A percentile compares a stretch with the other conserved stretches of the same genome.
Evolutionary conservation across 2,113 vertebrate species (phyloP).

Genomic region (Tinamus guttatus): DNA sequence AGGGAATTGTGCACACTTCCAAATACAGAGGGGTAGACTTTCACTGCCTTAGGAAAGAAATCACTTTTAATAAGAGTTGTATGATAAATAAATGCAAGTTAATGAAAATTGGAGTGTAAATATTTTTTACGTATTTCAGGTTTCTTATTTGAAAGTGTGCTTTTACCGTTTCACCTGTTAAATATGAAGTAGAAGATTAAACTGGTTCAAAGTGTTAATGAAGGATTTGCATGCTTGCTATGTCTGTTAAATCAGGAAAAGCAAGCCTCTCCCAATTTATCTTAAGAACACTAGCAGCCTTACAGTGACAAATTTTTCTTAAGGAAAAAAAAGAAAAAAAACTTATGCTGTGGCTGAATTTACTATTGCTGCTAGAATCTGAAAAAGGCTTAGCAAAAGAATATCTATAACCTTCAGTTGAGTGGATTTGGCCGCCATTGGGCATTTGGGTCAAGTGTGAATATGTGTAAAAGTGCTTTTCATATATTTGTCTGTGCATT

Average conservation of each 20-base stretch:
- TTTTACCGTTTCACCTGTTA: constrained; percentile 72
- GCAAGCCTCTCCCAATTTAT: constrained; percentile 66
- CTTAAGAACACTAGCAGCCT: constrained; percentile 73
- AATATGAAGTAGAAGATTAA: constrained; percentile 73
- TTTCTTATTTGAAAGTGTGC: constrained; percentile 78
- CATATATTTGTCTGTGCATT: constrained; percentile 74
- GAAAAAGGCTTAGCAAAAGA: constrained; percentile 66
- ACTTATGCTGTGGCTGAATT: constrained; percentile 50
- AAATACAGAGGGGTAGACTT: constrained; percentile 72
- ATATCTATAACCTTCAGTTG: constrained; percentile 26
- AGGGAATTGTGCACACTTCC: constrained; percentile 76
- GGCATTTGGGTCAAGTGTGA: constrained; percentile 73
- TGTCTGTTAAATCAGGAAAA: constrained; percentile 70
- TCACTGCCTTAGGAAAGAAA: constrained; percentile 76
- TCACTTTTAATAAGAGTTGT: constrained; percentile 78
- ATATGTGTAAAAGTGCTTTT: constrained; percentile 76
- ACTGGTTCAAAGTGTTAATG: constrained; percentile 65
- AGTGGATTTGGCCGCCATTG: constrained; percentile 71
- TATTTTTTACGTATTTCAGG: constrained; percentile 77
- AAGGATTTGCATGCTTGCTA: constrained; percentile 72
- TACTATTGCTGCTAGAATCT: constrained; percentile 64
- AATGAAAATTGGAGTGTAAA: constrained; percentile 76
- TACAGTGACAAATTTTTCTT: constrained; percentile 42
- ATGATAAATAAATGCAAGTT: constrained; percentile 77
- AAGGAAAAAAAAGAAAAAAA: constrained; percentile 11